Conservation (phyloP, 2,888 invertebrate genomes). For the Eilema caniola region DNA sequence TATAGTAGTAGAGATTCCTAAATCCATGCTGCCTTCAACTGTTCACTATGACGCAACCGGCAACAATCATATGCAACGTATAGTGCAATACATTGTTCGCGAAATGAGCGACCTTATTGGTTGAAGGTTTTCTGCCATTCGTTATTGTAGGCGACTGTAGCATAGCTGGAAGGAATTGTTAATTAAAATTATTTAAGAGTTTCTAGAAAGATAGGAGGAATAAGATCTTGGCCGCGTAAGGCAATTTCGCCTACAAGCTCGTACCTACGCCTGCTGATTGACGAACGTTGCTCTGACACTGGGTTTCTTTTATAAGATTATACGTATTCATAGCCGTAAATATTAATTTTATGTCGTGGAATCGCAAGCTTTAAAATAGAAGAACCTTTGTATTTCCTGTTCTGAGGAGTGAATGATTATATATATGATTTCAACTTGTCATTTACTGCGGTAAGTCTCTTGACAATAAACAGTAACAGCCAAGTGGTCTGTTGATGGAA, state of each 20-base stretch:
- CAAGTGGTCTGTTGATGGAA: neutral
- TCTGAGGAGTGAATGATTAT: neutral
- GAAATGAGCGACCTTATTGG: constrained; percentile 70
- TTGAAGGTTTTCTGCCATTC: constrained; percentile 66
- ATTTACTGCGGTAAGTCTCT: neutral
- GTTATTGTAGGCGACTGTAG: constrained; percentile 28
- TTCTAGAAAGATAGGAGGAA: no score
- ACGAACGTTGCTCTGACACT: no score
- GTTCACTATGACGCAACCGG: constrained; percentile 50
- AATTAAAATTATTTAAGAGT: constrained; percentile 15
- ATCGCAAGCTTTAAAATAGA: no score
- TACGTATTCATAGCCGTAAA: no score
- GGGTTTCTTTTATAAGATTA: no score
- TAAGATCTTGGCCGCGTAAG: no score
- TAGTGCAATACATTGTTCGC: constrained; percentile 65
- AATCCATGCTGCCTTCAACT: constrained; percentile 51
- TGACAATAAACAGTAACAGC: neutral
- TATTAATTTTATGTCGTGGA: neutral
- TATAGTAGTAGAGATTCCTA: constrained; percentile 28
- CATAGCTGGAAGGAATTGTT: neutral
- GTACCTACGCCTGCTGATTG: no score
- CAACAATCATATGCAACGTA: constrained; percentile 62
- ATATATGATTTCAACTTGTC: no score
- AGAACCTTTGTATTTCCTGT: no score
- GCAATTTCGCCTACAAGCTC: no score